Conservation (phyloP, 30 jellyfish, hydroid and myxozoan genomes). For the Pelagia noctiluca region DNA sequence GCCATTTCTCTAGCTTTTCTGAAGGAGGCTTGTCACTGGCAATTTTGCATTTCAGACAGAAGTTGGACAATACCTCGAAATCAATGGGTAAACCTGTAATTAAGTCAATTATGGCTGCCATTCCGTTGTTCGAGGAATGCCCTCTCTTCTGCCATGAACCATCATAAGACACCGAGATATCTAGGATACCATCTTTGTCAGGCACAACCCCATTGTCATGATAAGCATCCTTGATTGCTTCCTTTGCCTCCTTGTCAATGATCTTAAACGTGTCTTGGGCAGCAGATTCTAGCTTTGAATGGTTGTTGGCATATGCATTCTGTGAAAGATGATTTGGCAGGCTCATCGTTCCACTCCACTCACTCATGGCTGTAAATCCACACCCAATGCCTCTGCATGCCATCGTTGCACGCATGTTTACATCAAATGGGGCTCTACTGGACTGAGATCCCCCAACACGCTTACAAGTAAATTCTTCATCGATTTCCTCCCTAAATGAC, state of each 20-base stretch:
- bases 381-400: no score
- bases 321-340: no score
- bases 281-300: no score
- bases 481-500: no score
- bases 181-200: conserved; percentile 35
- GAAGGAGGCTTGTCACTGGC: not conserved
- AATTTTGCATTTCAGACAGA: conserved; percentile 23
- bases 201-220: conserved; percentile 11
- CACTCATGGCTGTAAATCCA: no score
- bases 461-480: no score
- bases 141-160: conserved; percentile 67
- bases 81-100: conserved; percentile 59
- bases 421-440: no score
- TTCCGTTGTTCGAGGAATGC: conserved; percentile 32
- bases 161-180: conserved; percentile 51
- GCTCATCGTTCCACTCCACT: no score
- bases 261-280: no score
- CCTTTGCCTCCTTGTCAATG: not conserved
- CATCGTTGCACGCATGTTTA: no score
- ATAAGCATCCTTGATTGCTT: not conserved
- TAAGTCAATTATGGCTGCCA: conserved; percentile 43
- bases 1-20: not conserved
- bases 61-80: conserved; percentile 34
- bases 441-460: no score
- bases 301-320: no score